Conservation (phyloP, 2,888 invertebrate genomes). For the Lasioglossum marginatum region DNA sequence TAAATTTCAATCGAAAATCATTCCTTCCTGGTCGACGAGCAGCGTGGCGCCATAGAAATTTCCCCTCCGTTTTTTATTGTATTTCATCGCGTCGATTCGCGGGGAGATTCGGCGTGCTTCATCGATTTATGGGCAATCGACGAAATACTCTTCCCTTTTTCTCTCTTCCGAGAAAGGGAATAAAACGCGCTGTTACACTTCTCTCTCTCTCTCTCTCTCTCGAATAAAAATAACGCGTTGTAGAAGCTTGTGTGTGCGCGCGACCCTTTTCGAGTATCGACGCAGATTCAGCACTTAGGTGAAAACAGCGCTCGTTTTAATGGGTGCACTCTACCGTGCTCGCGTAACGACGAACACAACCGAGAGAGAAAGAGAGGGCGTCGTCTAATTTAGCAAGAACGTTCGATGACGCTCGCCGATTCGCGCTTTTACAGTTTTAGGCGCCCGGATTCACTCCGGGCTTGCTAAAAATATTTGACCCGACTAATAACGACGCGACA, state of each 20-base stretch:
- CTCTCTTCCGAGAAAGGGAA: neutral
- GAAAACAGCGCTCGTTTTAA: conserved; percentile 32
- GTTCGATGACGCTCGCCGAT: neutral
- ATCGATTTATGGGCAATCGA: conserved; percentile 7
- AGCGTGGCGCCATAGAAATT: conserved; percentile 1
- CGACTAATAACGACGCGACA: neutral
- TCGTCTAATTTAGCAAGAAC: conserved; percentile 2
- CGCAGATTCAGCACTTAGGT: conserved; percentile 24
- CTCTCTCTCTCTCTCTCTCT: neutral
- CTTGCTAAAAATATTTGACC: neutral
- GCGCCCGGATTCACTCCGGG: neutral
- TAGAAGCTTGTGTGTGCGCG: conserved; percentile 2
- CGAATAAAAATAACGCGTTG: neutral
- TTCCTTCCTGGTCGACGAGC: conserved; percentile 34
- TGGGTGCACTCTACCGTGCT: conserved; percentile 22
- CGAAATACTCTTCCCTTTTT: neutral
- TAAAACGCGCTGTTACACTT: neutral
- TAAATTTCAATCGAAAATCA: conserved; percentile 59
- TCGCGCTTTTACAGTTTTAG: neutral
- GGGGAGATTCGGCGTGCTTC: neutral
- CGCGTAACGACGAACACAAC: neutral
- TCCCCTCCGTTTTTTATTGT: neutral
- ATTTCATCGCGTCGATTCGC: neutral
- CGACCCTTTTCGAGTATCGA: neutral
- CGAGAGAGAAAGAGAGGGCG: neutral